phyloP scores from a whole-genome alignment of 1,140 invertebrate species.

The Agrilus planipennis region DNA sequence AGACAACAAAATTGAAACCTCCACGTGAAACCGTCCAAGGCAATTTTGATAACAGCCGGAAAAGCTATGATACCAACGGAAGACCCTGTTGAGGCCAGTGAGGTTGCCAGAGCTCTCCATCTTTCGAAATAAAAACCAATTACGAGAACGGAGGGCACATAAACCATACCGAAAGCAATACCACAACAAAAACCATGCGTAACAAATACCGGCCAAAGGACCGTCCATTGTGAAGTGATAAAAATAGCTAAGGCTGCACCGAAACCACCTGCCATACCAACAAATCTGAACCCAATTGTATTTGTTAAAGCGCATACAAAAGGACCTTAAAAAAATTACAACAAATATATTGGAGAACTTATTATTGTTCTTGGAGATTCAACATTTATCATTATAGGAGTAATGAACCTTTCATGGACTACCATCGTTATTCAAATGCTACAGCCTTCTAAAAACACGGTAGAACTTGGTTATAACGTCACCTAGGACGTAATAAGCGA shows the following conservation, averaged over 20 bases:
- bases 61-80: conserved; percentile 63
- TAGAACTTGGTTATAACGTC: too few species aligned
- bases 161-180: conserved; percentile 78
- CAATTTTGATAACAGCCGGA: conserved; percentile 41
- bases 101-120: conserved; percentile 61
- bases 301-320: conserved; percentile 13
- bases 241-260: conserved; percentile 61
- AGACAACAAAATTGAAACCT: conserved; percentile 37
- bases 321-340: conserved; percentile 18
- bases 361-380: background rate
- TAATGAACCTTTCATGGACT: too few species aligned
- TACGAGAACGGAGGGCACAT: conserved; percentile 69
- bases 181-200: conserved; percentile 74
- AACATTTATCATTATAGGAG: too few species aligned
- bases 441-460: too few species aligned
- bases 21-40: conserved; percentile 41
- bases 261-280: conserved; percentile 69
- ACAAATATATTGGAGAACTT: background rate
- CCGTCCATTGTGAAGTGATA: conserved; percentile 59
- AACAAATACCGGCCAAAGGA: conserved; percentile 62
- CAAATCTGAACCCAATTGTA: conserved; percentile 71
- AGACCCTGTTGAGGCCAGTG: conserved; percentile 67
- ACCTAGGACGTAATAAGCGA: too few species aligned
- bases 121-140: conserved; percentile 78
- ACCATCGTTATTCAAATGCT: too few species aligned